These are phyloP conservation scores for Oryctes rhinoceros DNA, from an alignment of 1,140 invertebrate genomes.

Conservation along the genomic window DNA sequence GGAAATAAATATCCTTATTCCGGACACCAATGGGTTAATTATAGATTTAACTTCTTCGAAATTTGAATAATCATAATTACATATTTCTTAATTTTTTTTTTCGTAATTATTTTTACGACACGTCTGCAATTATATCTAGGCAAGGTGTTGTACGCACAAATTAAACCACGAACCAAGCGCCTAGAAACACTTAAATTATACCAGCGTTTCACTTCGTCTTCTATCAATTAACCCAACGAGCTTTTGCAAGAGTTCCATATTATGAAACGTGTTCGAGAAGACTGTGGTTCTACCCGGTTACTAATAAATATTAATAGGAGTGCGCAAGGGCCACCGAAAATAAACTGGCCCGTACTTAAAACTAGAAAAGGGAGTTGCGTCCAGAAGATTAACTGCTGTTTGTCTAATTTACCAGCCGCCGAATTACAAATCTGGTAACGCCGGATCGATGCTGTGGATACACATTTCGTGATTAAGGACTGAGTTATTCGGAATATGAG, in stretches of 20 bases:
- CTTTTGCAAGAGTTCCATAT: background rate
- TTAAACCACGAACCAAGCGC: background rate
- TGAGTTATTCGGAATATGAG: too few species aligned
- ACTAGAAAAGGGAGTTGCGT: slow-evolving; percentile 3
- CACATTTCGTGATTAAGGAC: too few species aligned
- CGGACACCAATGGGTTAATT: too few species aligned
- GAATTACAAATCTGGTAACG: background rate
- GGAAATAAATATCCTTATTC: too few species aligned
- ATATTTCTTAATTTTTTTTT: background rate
- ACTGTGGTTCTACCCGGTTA: background rate
- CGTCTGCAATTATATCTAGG: background rate
- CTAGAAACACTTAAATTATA: background rate
- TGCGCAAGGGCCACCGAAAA: background rate
- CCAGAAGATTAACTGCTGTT: slow-evolving; percentile 5
- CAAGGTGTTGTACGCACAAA: background rate
- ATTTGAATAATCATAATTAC: slow-evolving; percentile 1
- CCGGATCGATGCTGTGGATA: too few species aligned
- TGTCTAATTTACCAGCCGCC: background rate
- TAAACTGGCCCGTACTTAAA: background rate
- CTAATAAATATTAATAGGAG: background rate
- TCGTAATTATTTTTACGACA: slow-evolving; percentile 3
- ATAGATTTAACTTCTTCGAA: background rate
- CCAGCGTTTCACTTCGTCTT: background rate
- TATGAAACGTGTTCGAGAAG: background rate
- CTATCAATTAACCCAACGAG: background rate